phyloP scores from a whole-genome alignment of 2,113 vertebrate species.

The Aramus guarauna region DNA sequence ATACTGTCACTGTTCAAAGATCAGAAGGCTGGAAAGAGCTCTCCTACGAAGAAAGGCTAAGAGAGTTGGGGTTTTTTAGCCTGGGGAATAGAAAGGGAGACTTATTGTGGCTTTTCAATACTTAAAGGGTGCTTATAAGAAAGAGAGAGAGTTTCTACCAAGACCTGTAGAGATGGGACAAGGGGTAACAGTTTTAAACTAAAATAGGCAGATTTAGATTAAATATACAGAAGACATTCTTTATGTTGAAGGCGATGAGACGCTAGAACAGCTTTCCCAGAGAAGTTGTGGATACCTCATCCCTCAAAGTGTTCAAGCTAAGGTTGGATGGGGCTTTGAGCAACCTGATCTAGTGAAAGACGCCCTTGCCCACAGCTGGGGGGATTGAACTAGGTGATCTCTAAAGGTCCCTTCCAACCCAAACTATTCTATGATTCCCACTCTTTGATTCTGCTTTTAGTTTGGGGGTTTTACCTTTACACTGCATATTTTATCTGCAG shows the following conservation, averaged over 20 bases:
- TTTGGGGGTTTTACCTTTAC: neutral
- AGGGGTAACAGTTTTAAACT: neutral
- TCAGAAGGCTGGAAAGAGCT: neutral
- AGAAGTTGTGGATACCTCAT: neutral
- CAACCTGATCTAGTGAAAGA: neutral
- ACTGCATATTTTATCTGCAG: rapidly evolving
- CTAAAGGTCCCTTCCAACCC: neutral
- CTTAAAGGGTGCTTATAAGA: neutral
- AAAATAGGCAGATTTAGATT: neutral
- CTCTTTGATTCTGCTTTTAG: neutral
- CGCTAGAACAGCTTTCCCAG: neutral
- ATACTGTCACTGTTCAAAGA: neutral
- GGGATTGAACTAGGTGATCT: neutral
- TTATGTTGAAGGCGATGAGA: neutral
- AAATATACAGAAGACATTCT: neutral
- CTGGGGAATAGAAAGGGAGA: neutral
- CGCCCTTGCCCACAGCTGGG: neutral
- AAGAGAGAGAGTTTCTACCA: neutral
- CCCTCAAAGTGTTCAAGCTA: neutral
- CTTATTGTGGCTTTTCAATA: neutral
- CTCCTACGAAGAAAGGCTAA: neutral
- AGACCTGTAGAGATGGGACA: neutral
- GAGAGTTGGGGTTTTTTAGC: neutral
- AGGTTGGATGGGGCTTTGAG: neutral
- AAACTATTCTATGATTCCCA: neutral